These are phyloP conservation scores for Apostichopus parvimensis DNA, from an alignment of 35 echinoderm and acorn worm genomes.

Conservation along the genomic window DNA sequence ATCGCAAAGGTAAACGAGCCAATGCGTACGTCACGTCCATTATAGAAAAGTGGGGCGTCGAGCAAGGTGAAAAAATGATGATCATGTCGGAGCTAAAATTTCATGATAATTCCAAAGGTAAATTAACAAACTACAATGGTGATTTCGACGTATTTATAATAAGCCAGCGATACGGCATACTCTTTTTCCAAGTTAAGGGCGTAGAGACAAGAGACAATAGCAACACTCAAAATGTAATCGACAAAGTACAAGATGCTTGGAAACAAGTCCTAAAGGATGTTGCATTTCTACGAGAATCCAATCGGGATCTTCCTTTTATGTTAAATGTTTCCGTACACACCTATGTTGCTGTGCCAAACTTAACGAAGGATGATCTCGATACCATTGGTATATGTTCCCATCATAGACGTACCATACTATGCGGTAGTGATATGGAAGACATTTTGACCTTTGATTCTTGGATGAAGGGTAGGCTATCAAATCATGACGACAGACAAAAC, in stretches of 20 bases:
- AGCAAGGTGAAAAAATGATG: slow-evolving; percentile 11
- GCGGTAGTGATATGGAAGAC: background rate
- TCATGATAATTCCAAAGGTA: background rate
- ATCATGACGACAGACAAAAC: background rate
- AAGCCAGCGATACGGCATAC: background rate
- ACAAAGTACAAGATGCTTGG: background rate
- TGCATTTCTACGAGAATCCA: slow-evolving; percentile 21
- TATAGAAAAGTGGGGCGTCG: slow-evolving; percentile 7
- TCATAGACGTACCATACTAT: background rate
- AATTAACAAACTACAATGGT: slow-evolving; percentile 29
- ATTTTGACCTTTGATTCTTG: background rate
- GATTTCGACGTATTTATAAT: slow-evolving; percentile 30
- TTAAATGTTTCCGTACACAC: slow-evolving; percentile 1
- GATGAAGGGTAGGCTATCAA: background rate
- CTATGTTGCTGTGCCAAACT: slow-evolving; percentile 1
- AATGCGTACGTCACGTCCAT: background rate
- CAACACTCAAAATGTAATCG: background rate
- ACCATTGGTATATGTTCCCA: background rate
- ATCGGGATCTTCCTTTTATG: slow-evolving; percentile 25
- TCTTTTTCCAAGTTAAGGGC: slow-evolving; percentile 23
- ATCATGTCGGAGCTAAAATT: background rate
- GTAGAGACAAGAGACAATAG: background rate
- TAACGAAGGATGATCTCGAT: background rate
- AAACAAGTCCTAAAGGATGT: slow-evolving; percentile 29
- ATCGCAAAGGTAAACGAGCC: slow-evolving; percentile 31